Percentiles rank a stretch among this genome's conserved stretches.
Conservation (phyloP, 2,888 invertebrate genomes). For the Myopa tessellatipennis region DNA sequence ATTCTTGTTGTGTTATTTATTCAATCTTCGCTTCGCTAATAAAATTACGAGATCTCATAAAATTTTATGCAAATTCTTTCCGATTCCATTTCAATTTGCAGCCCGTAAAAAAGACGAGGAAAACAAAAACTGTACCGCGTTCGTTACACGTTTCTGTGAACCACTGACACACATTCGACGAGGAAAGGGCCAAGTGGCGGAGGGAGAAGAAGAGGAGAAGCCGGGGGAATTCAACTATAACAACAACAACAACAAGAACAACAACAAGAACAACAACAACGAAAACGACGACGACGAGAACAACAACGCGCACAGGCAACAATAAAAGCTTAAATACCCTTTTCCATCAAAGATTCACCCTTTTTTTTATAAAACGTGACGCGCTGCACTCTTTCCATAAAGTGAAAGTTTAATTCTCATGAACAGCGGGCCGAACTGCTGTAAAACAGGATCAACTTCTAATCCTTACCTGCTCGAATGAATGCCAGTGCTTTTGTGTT, state of each 20-base stretch:
- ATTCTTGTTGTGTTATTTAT: no score
- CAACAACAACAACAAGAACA: no score
- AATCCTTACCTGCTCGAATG: constrained; percentile 24
- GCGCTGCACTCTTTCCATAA: background rate
- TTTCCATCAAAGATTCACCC: background rate
- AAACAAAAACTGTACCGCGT: background rate
- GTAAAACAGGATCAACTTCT: constrained; percentile 28
- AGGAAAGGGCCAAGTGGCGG: background rate
- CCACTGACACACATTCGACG: constrained; percentile 25
- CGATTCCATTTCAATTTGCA: constrained; percentile 8
- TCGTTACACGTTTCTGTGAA: background rate
- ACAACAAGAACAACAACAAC: no score
- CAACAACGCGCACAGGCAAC: no score
- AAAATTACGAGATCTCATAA: constrained; percentile 4
- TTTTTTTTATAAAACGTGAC: background rate
- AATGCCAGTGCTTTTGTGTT: background rate
- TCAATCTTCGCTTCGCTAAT: background rate
- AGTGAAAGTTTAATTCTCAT: background rate
- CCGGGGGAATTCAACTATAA: background rate
- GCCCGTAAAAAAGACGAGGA: background rate
- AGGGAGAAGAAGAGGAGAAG: background rate
- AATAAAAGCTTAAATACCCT: no score
- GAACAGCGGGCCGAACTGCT: constrained; percentile 23
- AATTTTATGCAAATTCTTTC: background rate
- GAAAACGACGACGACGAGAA: no score